These are phyloP conservation scores for Globodera rostochiensis DNA, from an alignment of 1,140 invertebrate genomes.

Conservation along the genomic window DNA sequence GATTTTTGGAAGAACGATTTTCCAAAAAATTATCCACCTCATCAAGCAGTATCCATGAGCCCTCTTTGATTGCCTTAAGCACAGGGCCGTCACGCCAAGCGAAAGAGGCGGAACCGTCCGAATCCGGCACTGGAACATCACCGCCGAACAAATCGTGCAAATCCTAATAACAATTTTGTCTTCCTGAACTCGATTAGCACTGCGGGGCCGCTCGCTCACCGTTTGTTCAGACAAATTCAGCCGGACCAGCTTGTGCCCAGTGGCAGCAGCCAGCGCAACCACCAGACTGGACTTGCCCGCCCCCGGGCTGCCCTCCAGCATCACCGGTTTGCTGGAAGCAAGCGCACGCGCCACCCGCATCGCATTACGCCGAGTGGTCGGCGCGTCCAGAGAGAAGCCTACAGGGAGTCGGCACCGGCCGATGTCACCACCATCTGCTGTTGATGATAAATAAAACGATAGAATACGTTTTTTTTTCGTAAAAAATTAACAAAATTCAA, in stretches of 20 bases:
- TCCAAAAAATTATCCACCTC: conserved; percentile 71
- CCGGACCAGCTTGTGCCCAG: conserved; percentile 80
- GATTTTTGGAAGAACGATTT: neutral
- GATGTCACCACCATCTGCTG: neutral
- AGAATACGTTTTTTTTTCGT: no score
- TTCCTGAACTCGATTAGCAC: no score
- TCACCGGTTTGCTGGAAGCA: conserved; percentile 83
- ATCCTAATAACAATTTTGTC: conserved; percentile 72
- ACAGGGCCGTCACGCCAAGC: conserved; percentile 94
- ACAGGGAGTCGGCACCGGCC: neutral
- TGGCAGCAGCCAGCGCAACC: conserved; percentile 82
- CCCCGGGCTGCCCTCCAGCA: conserved; percentile 95
- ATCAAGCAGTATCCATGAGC: conserved; percentile 95
- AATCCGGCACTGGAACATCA: conserved; percentile 81
- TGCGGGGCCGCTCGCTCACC: conserved; percentile 70
- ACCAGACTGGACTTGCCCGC: conserved; percentile 96
- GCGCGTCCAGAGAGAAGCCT: conserved; percentile 45
- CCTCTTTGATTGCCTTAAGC: conserved; percentile 84
- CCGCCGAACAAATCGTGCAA: conserved; percentile 95
- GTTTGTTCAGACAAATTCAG: conserved; percentile 99
- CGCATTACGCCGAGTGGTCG: conserved; percentile 77
- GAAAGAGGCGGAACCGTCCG: conserved; percentile 80
- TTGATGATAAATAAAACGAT: neutral
- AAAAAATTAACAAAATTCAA: no score
- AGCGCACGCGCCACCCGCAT: conserved; percentile 82